Evolutionary conservation across 2,797 vertebrate species (phyloP).

Genomic region (Danio albolineatus): DNA sequence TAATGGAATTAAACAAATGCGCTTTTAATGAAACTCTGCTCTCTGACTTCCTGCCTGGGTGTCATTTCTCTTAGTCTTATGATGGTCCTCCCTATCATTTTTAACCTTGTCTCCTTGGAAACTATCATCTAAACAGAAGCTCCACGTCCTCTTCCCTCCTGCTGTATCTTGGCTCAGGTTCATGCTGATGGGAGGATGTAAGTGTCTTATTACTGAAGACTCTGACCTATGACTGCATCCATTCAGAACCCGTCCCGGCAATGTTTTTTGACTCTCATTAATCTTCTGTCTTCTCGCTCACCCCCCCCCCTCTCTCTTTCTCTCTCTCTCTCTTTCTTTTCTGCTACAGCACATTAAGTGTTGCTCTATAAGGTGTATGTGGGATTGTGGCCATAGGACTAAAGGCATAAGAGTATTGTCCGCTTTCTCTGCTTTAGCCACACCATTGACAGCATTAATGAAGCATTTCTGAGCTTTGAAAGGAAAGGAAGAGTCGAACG

Average conservation of each 20-base stretch:
- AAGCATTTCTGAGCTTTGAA: constrained; percentile 41
- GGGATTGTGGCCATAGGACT: constrained; percentile 45
- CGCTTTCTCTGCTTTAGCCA: constrained; percentile 48
- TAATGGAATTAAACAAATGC: constrained; percentile 84
- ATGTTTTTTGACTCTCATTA: constrained; percentile 41
- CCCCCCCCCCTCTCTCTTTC: too few species aligned
- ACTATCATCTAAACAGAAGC: constrained; percentile 91
- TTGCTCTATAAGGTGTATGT: constrained; percentile 48
- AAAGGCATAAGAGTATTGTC: constrained; percentile 49
- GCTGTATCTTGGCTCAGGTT: constrained; percentile 81
- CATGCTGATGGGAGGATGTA: constrained; percentile 74
- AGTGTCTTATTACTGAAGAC: constrained; percentile 84
- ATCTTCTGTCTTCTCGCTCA: constrained; percentile 40
- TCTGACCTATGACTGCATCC: constrained; percentile 78
- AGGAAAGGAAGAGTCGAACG: constrained; percentile 1
- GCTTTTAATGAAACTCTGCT: constrained; percentile 65
- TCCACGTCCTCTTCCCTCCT: constrained; percentile 70
- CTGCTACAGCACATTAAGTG: constrained; percentile 54
- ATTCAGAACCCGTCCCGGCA: constrained; percentile 29
- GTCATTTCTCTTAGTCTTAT: constrained; percentile 70
- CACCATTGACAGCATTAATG: constrained; percentile 51
- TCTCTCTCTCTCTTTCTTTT: constrained; percentile 20
- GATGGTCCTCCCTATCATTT: constrained; percentile 74
- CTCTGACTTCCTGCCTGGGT: constrained; percentile 69
- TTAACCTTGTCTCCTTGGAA: constrained; percentile 87